Percentiles rank a stretch among this genome's conserved stretches.
Evolutionary conservation across 2,797 vertebrate species (phyloP).

Genomic region (Psittacula echo): DNA sequence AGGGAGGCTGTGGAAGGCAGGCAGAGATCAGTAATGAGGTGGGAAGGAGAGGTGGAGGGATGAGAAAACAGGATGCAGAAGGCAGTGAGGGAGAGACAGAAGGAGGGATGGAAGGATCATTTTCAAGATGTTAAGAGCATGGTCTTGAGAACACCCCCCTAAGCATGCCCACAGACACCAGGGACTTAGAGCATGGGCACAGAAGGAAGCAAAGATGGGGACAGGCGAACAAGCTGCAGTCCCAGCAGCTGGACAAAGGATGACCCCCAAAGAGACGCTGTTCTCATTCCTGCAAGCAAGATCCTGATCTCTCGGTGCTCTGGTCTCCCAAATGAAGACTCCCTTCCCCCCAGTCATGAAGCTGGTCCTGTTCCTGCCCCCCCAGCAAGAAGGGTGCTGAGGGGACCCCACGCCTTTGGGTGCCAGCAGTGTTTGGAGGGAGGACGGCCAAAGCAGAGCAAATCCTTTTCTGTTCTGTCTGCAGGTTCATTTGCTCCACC

Average conservation of each 20-base stretch:
- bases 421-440: background rate
- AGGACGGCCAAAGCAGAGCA: background rate
- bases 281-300: background rate
- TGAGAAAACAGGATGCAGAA: background rate
- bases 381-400: background rate
- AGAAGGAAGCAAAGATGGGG: background rate
- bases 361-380: background rate
- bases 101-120: background rate
- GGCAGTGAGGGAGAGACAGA: background rate
- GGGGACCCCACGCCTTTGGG: accelerated
- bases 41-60: background rate
- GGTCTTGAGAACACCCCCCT: background rate
- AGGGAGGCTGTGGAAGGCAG: background rate
- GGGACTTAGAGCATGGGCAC: background rate
- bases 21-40: background rate
- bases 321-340: background rate
- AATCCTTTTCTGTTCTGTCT: constrained; percentile 33
- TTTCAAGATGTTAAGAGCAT: background rate
- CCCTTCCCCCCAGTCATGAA: background rate
- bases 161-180: background rate
- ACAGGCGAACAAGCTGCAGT: background rate
- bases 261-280: background rate
- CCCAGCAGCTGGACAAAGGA: background rate
- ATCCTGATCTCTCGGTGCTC: background rate
- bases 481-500: constrained; percentile 19